Evolutionary conservation across 1,140 invertebrate genomes (phyloP).

Genomic region (Musca domestica): DNA sequence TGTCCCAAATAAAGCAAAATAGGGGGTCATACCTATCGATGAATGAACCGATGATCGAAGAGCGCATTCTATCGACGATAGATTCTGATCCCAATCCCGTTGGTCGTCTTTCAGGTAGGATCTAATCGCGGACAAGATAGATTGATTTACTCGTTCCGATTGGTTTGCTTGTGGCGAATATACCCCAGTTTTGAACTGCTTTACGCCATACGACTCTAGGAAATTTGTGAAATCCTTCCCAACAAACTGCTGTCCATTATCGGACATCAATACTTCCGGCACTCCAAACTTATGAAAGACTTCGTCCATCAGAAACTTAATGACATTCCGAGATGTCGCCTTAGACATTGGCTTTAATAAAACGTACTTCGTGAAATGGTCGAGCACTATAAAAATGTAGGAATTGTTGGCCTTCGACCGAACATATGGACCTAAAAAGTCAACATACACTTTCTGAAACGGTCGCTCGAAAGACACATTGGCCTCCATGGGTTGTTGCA

Average conservation of each 20-base stretch:
- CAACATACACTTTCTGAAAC: not conserved
- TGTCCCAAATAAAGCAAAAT: not conserved
- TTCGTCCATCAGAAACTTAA: not conserved
- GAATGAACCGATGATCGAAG: not conserved
- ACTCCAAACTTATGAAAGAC: slow-evolving; percentile 3
- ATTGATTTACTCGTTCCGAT: slow-evolving; percentile 21
- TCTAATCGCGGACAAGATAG: not conserved
- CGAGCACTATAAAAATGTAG: not conserved
- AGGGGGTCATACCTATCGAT: not conserved
- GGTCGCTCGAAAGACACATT: not conserved
- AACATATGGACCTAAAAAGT: not conserved
- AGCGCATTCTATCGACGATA: not conserved
- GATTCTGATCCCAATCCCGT: not conserved
- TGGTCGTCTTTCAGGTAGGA: not conserved
- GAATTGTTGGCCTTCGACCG: not conserved
- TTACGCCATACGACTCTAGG: not conserved
- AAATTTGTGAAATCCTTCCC: not conserved
- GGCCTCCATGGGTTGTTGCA: not conserved
- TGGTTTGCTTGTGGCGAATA: not conserved
- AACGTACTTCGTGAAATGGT: not conserved
- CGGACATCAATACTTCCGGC: not conserved
- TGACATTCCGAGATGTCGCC: not conserved
- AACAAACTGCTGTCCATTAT: slow-evolving; percentile 16
- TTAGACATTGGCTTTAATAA: not conserved
- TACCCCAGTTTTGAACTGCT: not conserved